These are phyloP conservation scores for Furcifer pardalis DNA, from an alignment of 2,797 vertebrate species.

Conservation along the genomic window DNA sequence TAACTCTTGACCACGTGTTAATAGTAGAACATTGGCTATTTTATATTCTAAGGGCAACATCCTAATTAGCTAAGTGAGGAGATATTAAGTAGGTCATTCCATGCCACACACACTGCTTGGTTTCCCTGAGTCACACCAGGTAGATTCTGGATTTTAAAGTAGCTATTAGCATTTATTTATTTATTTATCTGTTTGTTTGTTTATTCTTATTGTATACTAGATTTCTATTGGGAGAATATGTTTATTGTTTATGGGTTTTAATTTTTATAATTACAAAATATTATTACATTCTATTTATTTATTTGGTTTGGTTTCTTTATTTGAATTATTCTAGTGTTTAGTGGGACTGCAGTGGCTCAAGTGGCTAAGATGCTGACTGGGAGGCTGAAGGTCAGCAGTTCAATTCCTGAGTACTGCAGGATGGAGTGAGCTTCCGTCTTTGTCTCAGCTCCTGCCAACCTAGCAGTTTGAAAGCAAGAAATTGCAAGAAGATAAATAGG, in stretches of 20 bases:
- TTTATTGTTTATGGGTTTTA: neutral
- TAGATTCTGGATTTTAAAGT: constrained; percentile 6
- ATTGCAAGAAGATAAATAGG: too few species aligned
- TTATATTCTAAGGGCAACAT: constrained; percentile 43
- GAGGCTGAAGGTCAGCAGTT: too few species aligned
- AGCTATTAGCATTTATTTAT: neutral
- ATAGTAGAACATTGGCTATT: constrained; percentile 10
- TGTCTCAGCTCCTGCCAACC: too few species aligned
- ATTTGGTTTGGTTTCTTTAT: too few species aligned
- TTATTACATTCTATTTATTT: neutral
- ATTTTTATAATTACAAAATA: neutral
- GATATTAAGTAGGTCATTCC: constrained; percentile 35
- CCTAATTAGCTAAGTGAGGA: constrained; percentile 39
- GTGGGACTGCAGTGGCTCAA: too few species aligned
- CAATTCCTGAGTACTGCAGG: too few species aligned
- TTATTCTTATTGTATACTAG: neutral
- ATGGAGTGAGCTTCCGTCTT: too few species aligned
- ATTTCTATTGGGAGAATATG: neutral
- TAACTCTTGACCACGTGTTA: constrained; percentile 38
- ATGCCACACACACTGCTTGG: constrained; percentile 30
- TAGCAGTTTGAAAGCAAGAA: too few species aligned
- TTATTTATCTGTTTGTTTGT: neutral
- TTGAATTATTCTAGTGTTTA: too few species aligned
- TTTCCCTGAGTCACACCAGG: neutral
- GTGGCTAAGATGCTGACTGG: too few species aligned